A percentile compares a stretch with the other conserved stretches of the same genome.
phyloP scores from a whole-genome alignment of 2,113 vertebrate genomes.

The Myocastor coypus region DNA sequence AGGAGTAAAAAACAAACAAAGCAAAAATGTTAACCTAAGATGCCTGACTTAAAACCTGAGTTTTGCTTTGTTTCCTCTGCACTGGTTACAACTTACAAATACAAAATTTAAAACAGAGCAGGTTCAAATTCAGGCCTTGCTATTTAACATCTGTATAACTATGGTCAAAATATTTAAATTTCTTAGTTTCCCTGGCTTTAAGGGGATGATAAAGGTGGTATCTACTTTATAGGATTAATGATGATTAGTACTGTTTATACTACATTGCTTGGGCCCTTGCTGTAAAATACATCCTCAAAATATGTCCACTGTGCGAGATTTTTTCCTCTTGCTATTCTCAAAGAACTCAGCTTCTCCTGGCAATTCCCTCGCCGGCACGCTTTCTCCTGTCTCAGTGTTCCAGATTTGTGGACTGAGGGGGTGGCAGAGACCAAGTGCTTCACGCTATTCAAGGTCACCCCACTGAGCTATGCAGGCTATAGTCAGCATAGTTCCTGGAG shows the following conservation, averaged over 20 bases:
- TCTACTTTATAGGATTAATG: slow-evolving; percentile 14
- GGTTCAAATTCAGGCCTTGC: slow-evolving; percentile 31
- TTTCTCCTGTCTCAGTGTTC: neutral
- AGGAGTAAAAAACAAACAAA: neutral
- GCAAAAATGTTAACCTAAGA: neutral
- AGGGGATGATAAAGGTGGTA: slow-evolving; percentile 20
- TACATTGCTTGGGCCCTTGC: neutral
- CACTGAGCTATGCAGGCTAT: neutral
- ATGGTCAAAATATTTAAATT: slow-evolving; percentile 40
- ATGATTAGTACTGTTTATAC: neutral
- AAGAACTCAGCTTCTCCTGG: neutral
- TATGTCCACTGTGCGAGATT: neutral
- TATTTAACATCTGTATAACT: neutral
- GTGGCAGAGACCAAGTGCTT: neutral
- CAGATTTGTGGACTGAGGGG: slow-evolving; percentile 1
- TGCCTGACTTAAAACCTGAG: neutral
- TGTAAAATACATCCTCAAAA: neutral
- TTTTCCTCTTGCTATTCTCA: neutral
- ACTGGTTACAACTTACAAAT: neutral
- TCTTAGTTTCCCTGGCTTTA: slow-evolving; percentile 12
- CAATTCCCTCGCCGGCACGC: neutral
- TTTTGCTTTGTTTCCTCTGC: neutral
- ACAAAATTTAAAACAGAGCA: slow-evolving; percentile 7
- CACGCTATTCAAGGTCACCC: neutral
- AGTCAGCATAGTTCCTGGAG: neutral